These are phyloP conservation scores for Echiichthys vipera DNA, from an alignment of 2,797 vertebrate species.

Conservation along the genomic window DNA sequence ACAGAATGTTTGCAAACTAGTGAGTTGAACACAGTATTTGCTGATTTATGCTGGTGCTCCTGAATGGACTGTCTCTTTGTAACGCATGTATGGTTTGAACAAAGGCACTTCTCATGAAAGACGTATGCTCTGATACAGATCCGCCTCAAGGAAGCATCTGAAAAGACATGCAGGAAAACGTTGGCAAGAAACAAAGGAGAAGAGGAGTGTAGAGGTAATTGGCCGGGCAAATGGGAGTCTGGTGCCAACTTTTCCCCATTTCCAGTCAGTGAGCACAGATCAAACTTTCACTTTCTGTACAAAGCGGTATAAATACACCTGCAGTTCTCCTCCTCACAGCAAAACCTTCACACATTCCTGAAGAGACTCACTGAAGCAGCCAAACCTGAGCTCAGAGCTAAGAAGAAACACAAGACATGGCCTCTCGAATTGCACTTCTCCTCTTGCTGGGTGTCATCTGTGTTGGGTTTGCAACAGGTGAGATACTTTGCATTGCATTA, in stretches of 20 bases:
- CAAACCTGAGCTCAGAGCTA: slow-evolving; percentile 1
- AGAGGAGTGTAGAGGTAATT: neutral
- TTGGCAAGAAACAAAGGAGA: neutral
- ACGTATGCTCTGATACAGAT: neutral
- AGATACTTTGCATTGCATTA: neutral
- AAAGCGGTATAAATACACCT: slow-evolving; percentile 63
- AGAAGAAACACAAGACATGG: slow-evolving; percentile 52
- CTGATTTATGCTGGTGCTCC: too few species aligned
- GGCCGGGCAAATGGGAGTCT: neutral
- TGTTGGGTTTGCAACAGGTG: slow-evolving; percentile 51
- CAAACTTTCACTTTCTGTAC: slow-evolving; percentile 60
- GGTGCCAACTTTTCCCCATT: slow-evolving; percentile 1
- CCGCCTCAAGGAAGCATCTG: neutral
- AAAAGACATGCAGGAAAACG: neutral
- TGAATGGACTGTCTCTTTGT: neutral
- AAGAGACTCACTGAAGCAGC: slow-evolving; percentile 15
- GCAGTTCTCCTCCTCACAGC: slow-evolving; percentile 7
- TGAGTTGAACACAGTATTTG: too few species aligned
- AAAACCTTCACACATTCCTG: slow-evolving; percentile 25
- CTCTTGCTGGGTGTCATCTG: slow-evolving; percentile 63
- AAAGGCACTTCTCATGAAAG: neutral
- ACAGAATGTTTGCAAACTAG: too few species aligned
- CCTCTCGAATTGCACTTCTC: slow-evolving; percentile 53
- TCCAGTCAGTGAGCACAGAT: slow-evolving; percentile 35
- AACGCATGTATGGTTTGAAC: neutral